Percentiles rank a stretch among this genome's conserved stretches.
Evolutionary conservation across 2,888 invertebrate species (phyloP).

Genomic region (Acrobasis repandana): DNA sequence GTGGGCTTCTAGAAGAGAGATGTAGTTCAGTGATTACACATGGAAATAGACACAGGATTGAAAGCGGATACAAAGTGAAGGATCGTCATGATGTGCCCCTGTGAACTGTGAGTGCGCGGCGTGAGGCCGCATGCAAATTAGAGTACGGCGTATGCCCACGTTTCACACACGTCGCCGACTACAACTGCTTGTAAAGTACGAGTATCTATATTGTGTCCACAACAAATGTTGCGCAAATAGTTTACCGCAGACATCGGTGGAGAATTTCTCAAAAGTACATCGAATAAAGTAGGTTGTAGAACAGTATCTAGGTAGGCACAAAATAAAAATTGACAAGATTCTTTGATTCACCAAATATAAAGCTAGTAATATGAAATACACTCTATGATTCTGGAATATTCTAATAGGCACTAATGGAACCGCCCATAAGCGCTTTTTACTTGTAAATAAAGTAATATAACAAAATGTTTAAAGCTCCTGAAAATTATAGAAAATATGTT

Average conservation of each 20-base stretch:
- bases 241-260: not conserved
- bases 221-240: slow-evolving; percentile 26
- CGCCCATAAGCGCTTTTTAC: no score
- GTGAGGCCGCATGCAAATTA: slow-evolving; percentile 69
- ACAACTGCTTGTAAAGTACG: slow-evolving; percentile 17
- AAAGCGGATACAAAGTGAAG: slow-evolving; percentile 33
- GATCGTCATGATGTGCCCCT: slow-evolving; percentile 43
- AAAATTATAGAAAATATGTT: no score
- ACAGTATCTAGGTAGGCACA: not conserved
- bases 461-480: no score
- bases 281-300: not conserved
- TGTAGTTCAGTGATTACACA: slow-evolving; percentile 9
- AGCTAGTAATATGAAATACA: no score
- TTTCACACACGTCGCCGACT: slow-evolving; percentile 26
- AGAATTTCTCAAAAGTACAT: not conserved
- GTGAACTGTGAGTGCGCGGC: slow-evolving; percentile 37
- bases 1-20: slow-evolving; percentile 3
- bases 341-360: no score
- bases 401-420: no score
- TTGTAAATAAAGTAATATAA: no score
- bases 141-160: slow-evolving; percentile 39
- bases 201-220: slow-evolving; percentile 13
- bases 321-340: no score
- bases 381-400: no score
- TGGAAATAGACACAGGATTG: slow-evolving; percentile 34